These are phyloP conservation scores for Campaea margaritaria DNA, from an alignment of 2,888 invertebrate species.

Conservation along the genomic window DNA sequence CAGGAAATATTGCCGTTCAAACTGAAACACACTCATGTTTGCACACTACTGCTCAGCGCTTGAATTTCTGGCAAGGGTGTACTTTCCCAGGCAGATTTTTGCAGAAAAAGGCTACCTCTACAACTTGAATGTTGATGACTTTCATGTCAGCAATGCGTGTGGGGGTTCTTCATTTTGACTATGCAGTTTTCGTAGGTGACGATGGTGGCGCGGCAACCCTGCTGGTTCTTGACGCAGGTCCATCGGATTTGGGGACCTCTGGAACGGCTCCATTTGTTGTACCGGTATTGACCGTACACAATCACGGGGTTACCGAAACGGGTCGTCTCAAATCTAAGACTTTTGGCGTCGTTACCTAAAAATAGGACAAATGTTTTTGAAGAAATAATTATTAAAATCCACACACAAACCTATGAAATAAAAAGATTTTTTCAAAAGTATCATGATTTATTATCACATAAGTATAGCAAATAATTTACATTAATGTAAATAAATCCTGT, in stretches of 20 bases:
- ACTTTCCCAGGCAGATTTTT: background rate
- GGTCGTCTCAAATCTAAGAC: conserved; percentile 52
- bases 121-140: background rate
- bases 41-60: background rate
- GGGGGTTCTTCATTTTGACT: conserved; percentile 54
- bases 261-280: conserved; percentile 63
- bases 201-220: conserved; percentile 64
- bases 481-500: too few relatives aligned
- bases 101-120: background rate
- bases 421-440: too few relatives aligned
- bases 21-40: too few relatives aligned
- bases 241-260: conserved; percentile 59
- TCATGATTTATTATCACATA: too few relatives aligned
- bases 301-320: conserved; percentile 73
- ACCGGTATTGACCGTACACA: conserved; percentile 59
- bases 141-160: conserved; percentile 48
- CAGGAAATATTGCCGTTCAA: too few relatives aligned
- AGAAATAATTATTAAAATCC: background rate
- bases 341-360: conserved; percentile 14
- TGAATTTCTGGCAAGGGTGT: background rate
- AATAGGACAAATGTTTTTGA: background rate
- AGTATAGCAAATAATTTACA: too few relatives aligned
- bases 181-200: conserved; percentile 60
- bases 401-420: too few relatives aligned
- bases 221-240: conserved; percentile 65